Percentiles rank a stretch among this genome's conserved stretches.
Conservation (phyloP, 2,113 vertebrate species). For the Plecotus auritus region DNA sequence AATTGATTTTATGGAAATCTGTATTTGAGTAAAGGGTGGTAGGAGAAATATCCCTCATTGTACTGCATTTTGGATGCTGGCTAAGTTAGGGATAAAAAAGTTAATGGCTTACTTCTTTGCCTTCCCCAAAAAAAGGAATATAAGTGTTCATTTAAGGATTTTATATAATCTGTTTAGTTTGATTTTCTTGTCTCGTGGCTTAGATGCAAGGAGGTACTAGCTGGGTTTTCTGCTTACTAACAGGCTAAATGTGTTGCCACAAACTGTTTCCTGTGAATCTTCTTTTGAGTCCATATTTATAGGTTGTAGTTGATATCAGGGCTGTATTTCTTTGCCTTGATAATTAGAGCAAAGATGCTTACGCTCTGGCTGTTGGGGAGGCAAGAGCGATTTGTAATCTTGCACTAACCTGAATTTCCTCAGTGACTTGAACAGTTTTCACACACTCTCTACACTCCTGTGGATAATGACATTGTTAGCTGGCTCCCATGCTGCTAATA, state of each 20-base stretch:
- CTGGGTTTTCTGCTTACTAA: not conserved
- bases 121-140: conserved; percentile 36
- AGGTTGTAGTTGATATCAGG: not conserved
- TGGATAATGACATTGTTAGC: conserved; percentile 22
- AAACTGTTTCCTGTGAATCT: not conserved
- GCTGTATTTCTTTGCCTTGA: conserved; percentile 16
- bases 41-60: conserved; percentile 37
- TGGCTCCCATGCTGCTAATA: not conserved
- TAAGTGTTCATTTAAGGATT: conserved; percentile 48
- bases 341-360: conserved; percentile 36
- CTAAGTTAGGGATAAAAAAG: conserved; percentile 44
- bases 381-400: not conserved
- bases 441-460: not conserved
- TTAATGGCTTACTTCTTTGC: conserved; percentile 38
- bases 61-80: conserved; percentile 35
- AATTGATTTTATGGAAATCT: conserved; percentile 71
- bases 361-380: not conserved
- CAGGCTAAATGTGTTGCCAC: not conserved
- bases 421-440: not conserved
- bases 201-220: not conserved
- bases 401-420: conserved; percentile 18
- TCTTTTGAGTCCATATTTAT: not conserved
- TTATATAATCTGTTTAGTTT: conserved; percentile 47
- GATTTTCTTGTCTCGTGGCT: conserved; percentile 45
- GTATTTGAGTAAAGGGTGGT: conserved; percentile 38